Conservation (phyloP, 2,888 invertebrate species). For the Bombylius major region DNA sequence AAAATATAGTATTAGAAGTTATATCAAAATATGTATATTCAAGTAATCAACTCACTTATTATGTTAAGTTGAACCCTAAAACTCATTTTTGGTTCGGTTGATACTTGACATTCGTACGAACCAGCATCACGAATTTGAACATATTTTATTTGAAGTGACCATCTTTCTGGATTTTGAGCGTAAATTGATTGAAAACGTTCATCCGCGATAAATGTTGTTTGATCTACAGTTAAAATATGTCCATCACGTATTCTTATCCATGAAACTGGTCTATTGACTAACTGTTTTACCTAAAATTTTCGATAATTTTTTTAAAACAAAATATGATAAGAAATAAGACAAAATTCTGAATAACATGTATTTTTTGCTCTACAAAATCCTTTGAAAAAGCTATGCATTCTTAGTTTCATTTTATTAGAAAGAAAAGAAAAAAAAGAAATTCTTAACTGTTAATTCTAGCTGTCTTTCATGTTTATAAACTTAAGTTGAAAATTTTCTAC, state of each 20-base stretch:
- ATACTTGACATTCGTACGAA: conserved; percentile 87
- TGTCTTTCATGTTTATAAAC: too few species aligned
- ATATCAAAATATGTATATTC: background rate
- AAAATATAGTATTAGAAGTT: background rate
- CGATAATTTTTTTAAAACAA: background rate
- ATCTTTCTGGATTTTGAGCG: conserved; percentile 65
- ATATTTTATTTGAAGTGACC: conserved; percentile 85
- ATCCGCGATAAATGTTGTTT: conserved; percentile 78
- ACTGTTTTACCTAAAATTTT: conserved; percentile 50
- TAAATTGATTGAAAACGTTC: conserved; percentile 82
- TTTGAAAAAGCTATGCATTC: too few species aligned
- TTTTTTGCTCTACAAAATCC: too few species aligned
- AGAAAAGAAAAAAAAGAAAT: too few species aligned
- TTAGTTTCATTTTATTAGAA: too few species aligned
- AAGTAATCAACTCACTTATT: conserved; percentile 55
- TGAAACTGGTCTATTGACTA: conserved; percentile 69
- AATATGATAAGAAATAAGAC: background rate
- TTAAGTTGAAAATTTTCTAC: too few species aligned
- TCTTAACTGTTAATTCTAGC: too few species aligned
- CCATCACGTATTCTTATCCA: conserved; percentile 81
- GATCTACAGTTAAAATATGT: conserved; percentile 78
- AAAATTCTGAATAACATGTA: background rate
- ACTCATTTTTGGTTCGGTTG: conserved; percentile 88
- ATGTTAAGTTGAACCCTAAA: conserved; percentile 81
- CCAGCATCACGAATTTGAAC: conserved; percentile 82